Evolutionary conservation across 2,888 invertebrate genomes (phyloP), one percentile per base, ranked within the genome.

Genomic region (Lissocephala sabroskyi): DNA sequence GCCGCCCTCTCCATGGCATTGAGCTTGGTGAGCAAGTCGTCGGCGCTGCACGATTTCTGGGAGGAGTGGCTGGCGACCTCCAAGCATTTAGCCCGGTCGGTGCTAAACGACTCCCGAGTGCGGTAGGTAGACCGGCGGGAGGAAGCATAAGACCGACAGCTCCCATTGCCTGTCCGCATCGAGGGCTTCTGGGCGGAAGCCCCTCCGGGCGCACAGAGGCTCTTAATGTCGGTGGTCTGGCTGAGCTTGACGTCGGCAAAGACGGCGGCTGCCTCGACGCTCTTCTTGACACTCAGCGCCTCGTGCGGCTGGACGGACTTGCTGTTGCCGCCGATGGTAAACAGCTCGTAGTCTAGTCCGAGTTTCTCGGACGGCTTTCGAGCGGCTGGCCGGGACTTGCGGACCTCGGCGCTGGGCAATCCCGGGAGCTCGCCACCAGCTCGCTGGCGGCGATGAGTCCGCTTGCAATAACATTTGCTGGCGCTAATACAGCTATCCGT

Each of bases 401-500:
- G 64, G 7, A 23, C 23, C 3, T 6, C 36, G 16, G 56, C 52
- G 3, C 51, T 52, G 6, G 53, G 43, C 37, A 52, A 37, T n/a
- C n/a, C n/a, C n/a, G n/a, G n/a, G n/a, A n/a, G n/a, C n/a, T n/a
- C n/a, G n/a, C n/a, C n/a, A n/a, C n/a, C n/a, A 23, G 56, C 36
- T 1, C 56, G 53, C 19, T 62, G 59, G 1, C 62, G 61, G 2
- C 62, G 57, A 45, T 73, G 71, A 5, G 55, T 52, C 3, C 74
- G 67, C 36, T 81, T 89, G 79, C 95, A 95, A 79, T 95, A 95
- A 79, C 95, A 95, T 82, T 95, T 95, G 81, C 94, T 94, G 66
- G 92, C 91, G 60, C 93, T 94, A 0, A 92, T 89, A 78, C 95
- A 96, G 73, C 93, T 94, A 80, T 95, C 95, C 0, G 94, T 93